These are phyloP conservation scores for Akabosia matsudoensis DNA, from an alignment of 1,140 invertebrate genomes.

Conservation along the genomic window DNA sequence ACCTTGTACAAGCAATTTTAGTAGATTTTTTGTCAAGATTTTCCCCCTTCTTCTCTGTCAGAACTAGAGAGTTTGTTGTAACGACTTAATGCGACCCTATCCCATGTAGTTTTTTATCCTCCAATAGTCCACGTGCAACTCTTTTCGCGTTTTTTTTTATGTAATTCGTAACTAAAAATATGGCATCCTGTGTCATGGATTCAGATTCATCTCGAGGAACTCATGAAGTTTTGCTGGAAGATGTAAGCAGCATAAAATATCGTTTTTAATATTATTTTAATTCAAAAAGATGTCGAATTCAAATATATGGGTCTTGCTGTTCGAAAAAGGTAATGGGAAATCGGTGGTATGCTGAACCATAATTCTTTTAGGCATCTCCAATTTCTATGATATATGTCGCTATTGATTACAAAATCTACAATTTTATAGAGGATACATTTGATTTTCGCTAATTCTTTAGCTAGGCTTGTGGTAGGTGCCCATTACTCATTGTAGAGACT, in stretches of 20 bases:
- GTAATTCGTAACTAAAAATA: not conserved
- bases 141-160: not conserved
- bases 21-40: too few relatives aligned
- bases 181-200: conserved; percentile 20
- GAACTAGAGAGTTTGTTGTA: too few relatives aligned
- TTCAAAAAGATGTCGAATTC: not conserved
- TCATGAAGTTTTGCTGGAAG: conserved; percentile 6
- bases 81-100: too few relatives aligned
- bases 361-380: not conserved
- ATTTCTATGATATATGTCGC: not conserved
- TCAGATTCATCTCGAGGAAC: not conserved
- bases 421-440: not conserved
- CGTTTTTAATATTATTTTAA: not conserved
- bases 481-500: too few relatives aligned
- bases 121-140: not conserved
- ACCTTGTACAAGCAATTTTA: too few relatives aligned
- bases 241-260: not conserved
- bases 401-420: not conserved
- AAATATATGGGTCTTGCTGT: not conserved
- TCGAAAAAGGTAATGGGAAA: not conserved
- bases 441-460: not conserved
- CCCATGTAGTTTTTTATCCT: not conserved
- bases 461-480: too few relatives aligned
- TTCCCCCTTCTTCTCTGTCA: too few relatives aligned
- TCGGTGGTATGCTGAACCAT: not conserved